Base-by-base conservation (phyloP, 2,888 invertebrate species). In the Salpingus planirostris region DNA sequence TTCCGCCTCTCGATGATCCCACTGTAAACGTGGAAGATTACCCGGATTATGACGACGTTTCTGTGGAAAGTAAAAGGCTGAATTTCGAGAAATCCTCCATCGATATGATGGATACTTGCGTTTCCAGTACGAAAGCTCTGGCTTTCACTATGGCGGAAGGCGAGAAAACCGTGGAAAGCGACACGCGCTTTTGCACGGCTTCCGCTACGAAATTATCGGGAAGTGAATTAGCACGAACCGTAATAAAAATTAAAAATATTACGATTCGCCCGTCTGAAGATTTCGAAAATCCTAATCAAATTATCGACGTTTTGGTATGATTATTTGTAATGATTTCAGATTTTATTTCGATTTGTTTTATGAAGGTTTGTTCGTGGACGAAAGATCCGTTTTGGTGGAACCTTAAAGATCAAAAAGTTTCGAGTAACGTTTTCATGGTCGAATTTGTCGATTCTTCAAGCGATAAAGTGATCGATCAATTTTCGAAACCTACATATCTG, bases 351-450 rank as follows among this genome's bases (percentile, higher is more conserved):
- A 23, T 23, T 11, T 23, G 13, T 3, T 11, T n/a, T n/a, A n/a
- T n/a, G n/a, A n/a, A n/a, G 24, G 7, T 31, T 11, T 31, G 31
- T 12, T 4, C 14, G 6, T 31, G 31, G 31, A 12, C 13, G n/a
- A 12, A 21, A 8, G 26, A 31, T 31, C 24, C 26, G 13, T 31
- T 31, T 13, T 31, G 31, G 31, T 31, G 31, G 31, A 31, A 15
- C 6, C 14, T 10, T 6, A 15, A 5, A 26, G 26, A 24, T 8
- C 3, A 11, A 13, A 11, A 15, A 12, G 11, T n/a, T 15, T n/a
- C 8, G 3, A 29, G 29, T 2, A 26, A 25, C 8, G 26, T 34
- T 8, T 8, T 29, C 6, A n/a, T 13, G 11, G 21, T 34, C 7
- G 11, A 25, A 5, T 12, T 36, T 2, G 15, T 26, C 26, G 15